Base-by-base conservation (phyloP, 2,888 invertebrate species). In the Diaphora mendica region DNA sequence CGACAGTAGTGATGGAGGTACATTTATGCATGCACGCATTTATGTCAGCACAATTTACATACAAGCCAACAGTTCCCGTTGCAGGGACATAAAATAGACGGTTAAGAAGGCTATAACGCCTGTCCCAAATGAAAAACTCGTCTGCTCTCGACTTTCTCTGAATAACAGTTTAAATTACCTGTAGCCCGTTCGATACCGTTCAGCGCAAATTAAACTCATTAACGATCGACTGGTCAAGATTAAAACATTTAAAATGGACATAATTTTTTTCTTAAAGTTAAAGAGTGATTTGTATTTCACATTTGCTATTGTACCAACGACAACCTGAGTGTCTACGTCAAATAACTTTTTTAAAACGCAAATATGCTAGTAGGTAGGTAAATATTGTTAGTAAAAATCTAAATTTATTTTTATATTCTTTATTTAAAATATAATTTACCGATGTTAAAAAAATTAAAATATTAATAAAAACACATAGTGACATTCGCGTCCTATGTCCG, bases 51-150 rank as follows among this genome's bases (percentile, higher is more conserved):
- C 71, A 76, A 70, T 44, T 62, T 17, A 13, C 59, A 42, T 44
- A 48, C 15, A 48, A 68, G 42, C 66, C 83, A 85, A 84, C 85
- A 79, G 85, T 80, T 80, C 77, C 74, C 79, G 81, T 79, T 79
- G 72, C 70, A 66, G 74, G 70, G 73, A 72, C 82, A 85, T 85
- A 80, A 83, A 83, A 86, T 86, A 79, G 79, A 84, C 79, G 80
- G 82, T 86, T 80, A 85, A 86, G 78, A 78, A 84, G 80, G 74
- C 77, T 84, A 81, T 82, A 85, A 85, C 79, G 79, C 80, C 77
- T 76, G 86, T 73, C 76, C 79, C 79, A 79, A 82, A 81, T 82
- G 84, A 84, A 81, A 86, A 86, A 87, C 84, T 82, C 79, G 85
- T 85, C 85, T 78, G 78, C 68, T 67, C 74, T 79, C 78, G 74